Evolutionary conservation across 2,797 vertebrate genomes (phyloP).

Genomic region (Enteromius unitaeniatus): DNA sequence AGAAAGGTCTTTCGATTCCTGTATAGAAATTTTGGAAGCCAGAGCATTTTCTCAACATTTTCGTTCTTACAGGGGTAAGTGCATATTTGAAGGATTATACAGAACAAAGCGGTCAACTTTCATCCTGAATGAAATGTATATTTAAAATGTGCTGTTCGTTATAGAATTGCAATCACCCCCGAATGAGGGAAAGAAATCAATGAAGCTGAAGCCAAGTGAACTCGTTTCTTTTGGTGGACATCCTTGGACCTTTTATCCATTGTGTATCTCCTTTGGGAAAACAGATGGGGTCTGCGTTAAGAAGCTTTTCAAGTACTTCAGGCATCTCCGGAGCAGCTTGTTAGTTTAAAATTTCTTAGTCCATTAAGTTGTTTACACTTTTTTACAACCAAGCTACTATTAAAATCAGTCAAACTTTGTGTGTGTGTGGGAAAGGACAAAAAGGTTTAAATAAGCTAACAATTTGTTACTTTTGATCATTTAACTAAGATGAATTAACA

Average conservation of each 20-base stretch:
- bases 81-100: constrained; percentile 75
- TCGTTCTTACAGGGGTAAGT: constrained; percentile 77
- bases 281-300: constrained; percentile 32
- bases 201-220: constrained; percentile 62
- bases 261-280: constrained; percentile 24
- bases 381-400: constrained; percentile 17
- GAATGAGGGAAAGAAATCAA: constrained; percentile 78
- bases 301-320: constrained; percentile 62
- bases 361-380: background rate
- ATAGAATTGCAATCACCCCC: constrained; percentile 64
- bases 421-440: background rate
- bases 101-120: constrained; percentile 81
- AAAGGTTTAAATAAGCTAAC: background rate
- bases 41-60: constrained; percentile 70
- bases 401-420: constrained; percentile 1
- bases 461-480: background rate
- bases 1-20: constrained; percentile 79
- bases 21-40: constrained; percentile 84
- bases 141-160: constrained; percentile 74
- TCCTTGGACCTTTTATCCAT: constrained; percentile 13
- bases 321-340: constrained; percentile 51
- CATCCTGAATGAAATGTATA: constrained; percentile 80
- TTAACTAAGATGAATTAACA: background rate
- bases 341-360: constrained; percentile 4
- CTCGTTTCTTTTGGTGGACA: constrained; percentile 19